Percentiles rank a stretch among this genome's conserved stretches.
phyloP scores from a whole-genome alignment of 2,797 vertebrate genomes.

The Emydoidea blandingii region DNA sequence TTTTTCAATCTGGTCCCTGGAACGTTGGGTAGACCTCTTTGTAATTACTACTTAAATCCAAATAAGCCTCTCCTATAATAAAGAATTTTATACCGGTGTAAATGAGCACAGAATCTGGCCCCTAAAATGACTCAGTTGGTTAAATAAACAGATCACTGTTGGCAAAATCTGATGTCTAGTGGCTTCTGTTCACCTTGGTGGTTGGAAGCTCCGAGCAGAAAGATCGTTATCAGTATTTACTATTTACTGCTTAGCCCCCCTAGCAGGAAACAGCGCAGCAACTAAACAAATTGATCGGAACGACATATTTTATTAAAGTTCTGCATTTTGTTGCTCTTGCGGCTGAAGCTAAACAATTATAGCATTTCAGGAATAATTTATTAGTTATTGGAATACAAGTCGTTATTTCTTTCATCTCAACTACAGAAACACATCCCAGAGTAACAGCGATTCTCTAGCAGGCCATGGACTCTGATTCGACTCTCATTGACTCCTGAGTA shows the following conservation, averaged over 20 bases:
- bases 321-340: slow-evolving; percentile 23
- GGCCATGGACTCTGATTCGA: neutral
- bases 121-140: neutral
- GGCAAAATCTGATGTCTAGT: neutral
- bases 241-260: slow-evolving; percentile 1
- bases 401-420: neutral
- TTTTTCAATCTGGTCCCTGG: slow-evolving; percentile 13
- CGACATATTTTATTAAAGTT: slow-evolving; percentile 57
- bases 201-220: neutral
- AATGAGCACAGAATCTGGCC: neutral
- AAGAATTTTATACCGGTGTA: too few species aligned
- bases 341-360: slow-evolving; percentile 52
- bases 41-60: too few species aligned
- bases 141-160: neutral
- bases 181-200: neutral
- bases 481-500: neutral
- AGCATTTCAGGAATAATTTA: slow-evolving; percentile 59
- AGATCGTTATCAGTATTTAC: slow-evolving; percentile 26
- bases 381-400: slow-evolving; percentile 18
- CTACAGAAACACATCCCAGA: neutral
- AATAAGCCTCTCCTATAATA: too few species aligned
- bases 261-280: neutral
- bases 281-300: slow-evolving; percentile 55
- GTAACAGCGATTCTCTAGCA: neutral
- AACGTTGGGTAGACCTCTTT: too few species aligned